Evolutionary conservation across 2,113 vertebrate species (phyloP).

Genomic region (Grus americana): DNA sequence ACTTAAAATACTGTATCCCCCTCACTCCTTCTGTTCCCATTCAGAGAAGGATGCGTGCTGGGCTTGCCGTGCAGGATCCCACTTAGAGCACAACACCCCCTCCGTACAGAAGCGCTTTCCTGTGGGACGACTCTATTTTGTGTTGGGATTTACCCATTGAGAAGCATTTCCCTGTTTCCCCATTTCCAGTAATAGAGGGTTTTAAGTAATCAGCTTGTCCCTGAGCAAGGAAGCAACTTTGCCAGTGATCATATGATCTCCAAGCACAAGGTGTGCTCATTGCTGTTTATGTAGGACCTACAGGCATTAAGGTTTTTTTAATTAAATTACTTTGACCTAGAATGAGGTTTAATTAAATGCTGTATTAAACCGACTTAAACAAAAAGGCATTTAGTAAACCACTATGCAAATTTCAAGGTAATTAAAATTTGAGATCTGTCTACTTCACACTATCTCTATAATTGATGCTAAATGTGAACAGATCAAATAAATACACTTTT

Average conservation of each 20-base stretch:
- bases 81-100: not conserved
- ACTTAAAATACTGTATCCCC: not conserved
- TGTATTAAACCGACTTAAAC: slow-evolving; percentile 36
- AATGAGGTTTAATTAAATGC: slow-evolving; percentile 55
- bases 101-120: not conserved
- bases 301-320: not conserved
- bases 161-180: not conserved
- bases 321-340: slow-evolving; percentile 40
- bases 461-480: slow-evolving; percentile 56
- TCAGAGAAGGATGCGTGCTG: not conserved
- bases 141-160: not conserved
- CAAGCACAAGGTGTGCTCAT: not conserved
- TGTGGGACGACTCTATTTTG: not conserved
- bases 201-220: not conserved
- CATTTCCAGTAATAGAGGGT: not conserved
- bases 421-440: slow-evolving; percentile 61
- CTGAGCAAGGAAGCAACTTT: not conserved
- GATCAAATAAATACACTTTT: slow-evolving; percentile 59
- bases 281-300: not conserved
- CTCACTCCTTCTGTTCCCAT: not conserved
- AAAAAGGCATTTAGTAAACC: slow-evolving; percentile 62
- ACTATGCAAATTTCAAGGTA: slow-evolving; percentile 55
- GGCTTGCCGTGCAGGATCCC: not conserved
- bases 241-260: not conserved
- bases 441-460: slow-evolving; percentile 20